Evolutionary conservation across 2,113 vertebrate genomes (phyloP).

Genomic region (Gobiocypris rarus): DNA sequence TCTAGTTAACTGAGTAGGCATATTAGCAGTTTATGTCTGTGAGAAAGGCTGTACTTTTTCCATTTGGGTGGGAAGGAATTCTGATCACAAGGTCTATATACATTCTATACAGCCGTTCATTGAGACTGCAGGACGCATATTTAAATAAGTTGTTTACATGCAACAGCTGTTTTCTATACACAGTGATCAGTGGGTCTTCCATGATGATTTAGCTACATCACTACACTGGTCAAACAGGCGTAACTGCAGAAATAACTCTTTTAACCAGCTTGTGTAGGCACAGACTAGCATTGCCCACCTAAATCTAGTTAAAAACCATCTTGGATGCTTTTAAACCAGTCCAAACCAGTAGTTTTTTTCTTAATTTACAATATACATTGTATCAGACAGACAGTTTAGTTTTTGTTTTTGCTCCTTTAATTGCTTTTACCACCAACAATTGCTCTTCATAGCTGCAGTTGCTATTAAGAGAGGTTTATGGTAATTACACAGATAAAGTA

Average conservation of each 20-base stretch:
- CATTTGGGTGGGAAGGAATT: no score
- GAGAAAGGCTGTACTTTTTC: no score
- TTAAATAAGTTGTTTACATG: no score
- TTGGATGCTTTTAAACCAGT: not conserved
- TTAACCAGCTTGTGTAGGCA: not conserved
- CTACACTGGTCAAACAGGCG: not conserved
- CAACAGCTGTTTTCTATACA: not conserved
- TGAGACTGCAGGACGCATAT: no score
- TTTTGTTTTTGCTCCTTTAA: not conserved
- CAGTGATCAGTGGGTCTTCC: not conserved
- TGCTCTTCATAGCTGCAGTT: not conserved
- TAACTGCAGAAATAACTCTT: not conserved
- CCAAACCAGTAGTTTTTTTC: not conserved
- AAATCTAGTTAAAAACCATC: not conserved
- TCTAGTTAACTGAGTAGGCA: no score
- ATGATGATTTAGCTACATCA: not conserved
- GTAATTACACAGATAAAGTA: conserved; percentile 44
- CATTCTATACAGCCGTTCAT: no score
- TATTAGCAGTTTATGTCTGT: no score
- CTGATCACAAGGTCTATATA: no score
- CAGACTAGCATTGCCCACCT: not conserved
- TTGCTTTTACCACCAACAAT: conserved; percentile 13
- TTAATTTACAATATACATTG: no score
- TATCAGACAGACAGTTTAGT: not conserved
- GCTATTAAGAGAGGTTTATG: conserved; percentile 12